Evolutionary conservation across 2,113 vertebrate genomes (phyloP).

Genomic region (Semnornis frantzii): DNA sequence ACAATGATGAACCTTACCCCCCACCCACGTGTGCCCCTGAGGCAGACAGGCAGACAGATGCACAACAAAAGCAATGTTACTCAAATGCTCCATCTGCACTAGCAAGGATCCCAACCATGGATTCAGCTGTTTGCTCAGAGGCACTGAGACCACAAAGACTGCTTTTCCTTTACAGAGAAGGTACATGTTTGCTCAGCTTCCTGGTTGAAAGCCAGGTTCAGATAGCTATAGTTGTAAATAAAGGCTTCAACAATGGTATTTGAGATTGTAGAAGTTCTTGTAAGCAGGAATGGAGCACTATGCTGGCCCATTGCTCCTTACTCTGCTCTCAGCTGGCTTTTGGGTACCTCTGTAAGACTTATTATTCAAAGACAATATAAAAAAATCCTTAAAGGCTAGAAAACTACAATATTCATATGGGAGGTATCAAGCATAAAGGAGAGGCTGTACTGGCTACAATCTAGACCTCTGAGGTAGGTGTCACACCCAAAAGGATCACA

Average conservation of each 20-base stretch:
- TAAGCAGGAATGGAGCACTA: neutral
- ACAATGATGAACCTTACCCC: neutral
- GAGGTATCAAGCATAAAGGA: neutral
- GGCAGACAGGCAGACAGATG: neutral
- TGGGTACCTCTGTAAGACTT: neutral
- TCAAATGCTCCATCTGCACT: neutral
- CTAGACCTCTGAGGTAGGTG: neutral
- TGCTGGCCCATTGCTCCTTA: neutral
- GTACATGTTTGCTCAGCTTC: neutral
- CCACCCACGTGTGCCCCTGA: accelerated
- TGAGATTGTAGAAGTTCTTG: neutral
- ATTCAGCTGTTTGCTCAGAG: neutral
- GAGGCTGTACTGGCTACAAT: neutral
- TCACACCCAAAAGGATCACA: neutral
- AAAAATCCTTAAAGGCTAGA: neutral
- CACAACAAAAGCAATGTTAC: neutral
- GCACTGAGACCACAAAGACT: neutral
- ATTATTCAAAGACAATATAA: neutral
- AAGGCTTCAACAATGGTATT: neutral
- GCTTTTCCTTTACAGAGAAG: neutral
- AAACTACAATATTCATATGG: neutral
- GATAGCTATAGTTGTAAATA: neutral
- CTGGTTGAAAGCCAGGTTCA: neutral
- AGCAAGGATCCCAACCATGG: neutral
- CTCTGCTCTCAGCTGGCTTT: neutral